These are phyloP conservation scores for Unio pictorum DNA, from an alignment of 2,888 invertebrate species.

Conservation along the genomic window DNA sequence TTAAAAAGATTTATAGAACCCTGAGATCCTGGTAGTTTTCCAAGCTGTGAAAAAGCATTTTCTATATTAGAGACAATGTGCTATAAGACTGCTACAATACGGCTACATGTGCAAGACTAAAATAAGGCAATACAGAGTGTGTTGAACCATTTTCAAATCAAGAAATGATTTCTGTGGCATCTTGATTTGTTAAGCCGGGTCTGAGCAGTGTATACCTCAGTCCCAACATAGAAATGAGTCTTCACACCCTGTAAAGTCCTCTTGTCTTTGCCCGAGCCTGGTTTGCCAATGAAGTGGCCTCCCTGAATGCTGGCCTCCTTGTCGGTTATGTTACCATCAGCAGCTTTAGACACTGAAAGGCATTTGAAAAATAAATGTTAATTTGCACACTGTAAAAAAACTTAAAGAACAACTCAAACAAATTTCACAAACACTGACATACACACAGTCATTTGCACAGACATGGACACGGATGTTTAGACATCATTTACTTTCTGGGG, in stretches of 20 bases:
- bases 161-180: neutral
- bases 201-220: conserved; percentile 61
- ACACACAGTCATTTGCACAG: no score
- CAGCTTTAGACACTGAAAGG: conserved; percentile 53
- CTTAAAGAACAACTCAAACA: no score
- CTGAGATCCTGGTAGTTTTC: no score
- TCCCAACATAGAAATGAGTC: conserved; percentile 70
- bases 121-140: conserved; percentile 1
- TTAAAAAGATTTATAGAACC: no score
- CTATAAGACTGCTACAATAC: no score
- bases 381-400: no score
- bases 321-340: conserved; percentile 45
- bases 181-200: neutral
- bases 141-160: neutral
- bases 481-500: no score
- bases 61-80: no score
- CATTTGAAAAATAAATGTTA: neutral
- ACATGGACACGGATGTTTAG: no score
- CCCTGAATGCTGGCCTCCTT: conserved; percentile 49
- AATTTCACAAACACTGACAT: no score
- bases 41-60: no score
- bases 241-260: conserved; percentile 65
- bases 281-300: conserved; percentile 57
- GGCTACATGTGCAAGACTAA: no score
- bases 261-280: conserved; percentile 66